Evolutionary conservation across 2,888 invertebrate genomes (phyloP).

Genomic region (Polylopha cassiicola): DNA sequence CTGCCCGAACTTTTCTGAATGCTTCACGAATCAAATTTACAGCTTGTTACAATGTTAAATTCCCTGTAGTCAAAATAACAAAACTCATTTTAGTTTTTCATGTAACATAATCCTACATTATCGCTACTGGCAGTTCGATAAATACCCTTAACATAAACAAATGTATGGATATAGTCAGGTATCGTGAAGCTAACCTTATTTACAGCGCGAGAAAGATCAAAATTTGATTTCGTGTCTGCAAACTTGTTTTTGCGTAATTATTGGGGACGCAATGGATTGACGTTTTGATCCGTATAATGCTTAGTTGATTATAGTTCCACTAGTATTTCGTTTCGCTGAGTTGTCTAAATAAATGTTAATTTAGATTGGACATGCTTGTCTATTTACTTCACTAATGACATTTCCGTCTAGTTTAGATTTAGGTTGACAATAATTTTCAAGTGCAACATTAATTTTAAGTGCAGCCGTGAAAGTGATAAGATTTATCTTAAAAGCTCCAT

Average conservation of each 20-base stretch:
- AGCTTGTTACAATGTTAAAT: no score
- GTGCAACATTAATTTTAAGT: constrained; percentile 15
- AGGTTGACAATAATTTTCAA: constrained; percentile 19
- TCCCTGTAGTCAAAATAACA: no score
- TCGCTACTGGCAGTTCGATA: neutral
- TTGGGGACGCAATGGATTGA: constrained; percentile 48
- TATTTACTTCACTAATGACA: no score
- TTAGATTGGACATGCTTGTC: no score
- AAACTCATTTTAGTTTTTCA: no score
- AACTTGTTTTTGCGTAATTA: constrained; percentile 33
- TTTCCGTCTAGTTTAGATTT: no score
- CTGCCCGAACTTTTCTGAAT: no score
- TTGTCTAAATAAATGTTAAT: no score
- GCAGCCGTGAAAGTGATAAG: constrained; percentile 14
- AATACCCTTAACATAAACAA: constrained; percentile 25
- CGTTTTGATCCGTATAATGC: constrained; percentile 37
- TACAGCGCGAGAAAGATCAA: constrained; percentile 31
- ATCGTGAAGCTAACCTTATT: constrained; percentile 30
- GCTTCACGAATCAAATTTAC: constrained; percentile 5
- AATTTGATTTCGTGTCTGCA: constrained; percentile 25
- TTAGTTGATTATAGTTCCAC: constrained; percentile 41
- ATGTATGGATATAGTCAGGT: constrained; percentile 33
- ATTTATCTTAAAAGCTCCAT: constrained; percentile 15
- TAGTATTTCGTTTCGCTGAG: constrained; percentile 34
- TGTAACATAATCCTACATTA: neutral